Conservation (phyloP, 1,140 invertebrate genomes). For the Coelopa frigida region DNA sequence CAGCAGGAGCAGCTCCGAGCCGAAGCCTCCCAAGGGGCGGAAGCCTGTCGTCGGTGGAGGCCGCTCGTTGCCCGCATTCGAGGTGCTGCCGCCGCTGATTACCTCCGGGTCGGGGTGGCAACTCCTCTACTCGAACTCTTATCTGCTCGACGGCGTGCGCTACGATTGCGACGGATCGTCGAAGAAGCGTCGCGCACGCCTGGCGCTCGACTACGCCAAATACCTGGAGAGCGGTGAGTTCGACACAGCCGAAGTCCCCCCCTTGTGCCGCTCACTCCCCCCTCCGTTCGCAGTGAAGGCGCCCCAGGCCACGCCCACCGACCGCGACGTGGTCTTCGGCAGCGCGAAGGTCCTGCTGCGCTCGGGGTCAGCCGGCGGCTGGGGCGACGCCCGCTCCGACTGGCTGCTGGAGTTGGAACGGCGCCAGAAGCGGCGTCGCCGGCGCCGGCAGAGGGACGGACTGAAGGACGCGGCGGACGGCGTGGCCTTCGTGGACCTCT, state of each 20-base stretch:
- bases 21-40: too few relatives aligned
- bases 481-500: neutral
- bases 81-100: neutral
- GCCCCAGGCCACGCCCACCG: constrained; percentile 4
- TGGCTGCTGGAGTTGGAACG: constrained; percentile 14
- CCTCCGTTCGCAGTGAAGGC: neutral
- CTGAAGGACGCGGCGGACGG: neutral
- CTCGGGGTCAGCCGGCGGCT: constrained; percentile 1
- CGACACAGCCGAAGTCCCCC: too few relatives aligned
- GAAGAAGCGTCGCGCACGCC: neutral
- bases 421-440: neutral
- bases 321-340: constrained; percentile 14
- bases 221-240: neutral
- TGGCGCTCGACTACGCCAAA: neutral
- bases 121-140: neutral
- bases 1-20: too few relatives aligned
- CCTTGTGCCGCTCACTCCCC: too few relatives aligned
- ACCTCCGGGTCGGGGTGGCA: neutral
- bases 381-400: constrained; percentile 9
- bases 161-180: neutral
- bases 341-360: constrained; percentile 1
- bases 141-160: neutral
- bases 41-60: too few relatives aligned
- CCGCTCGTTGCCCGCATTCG: too few relatives aligned
- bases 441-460: neutral